phyloP scores from a whole-genome alignment of 2,888 invertebrate genomes.

The Kryphioiulus occultus region DNA sequence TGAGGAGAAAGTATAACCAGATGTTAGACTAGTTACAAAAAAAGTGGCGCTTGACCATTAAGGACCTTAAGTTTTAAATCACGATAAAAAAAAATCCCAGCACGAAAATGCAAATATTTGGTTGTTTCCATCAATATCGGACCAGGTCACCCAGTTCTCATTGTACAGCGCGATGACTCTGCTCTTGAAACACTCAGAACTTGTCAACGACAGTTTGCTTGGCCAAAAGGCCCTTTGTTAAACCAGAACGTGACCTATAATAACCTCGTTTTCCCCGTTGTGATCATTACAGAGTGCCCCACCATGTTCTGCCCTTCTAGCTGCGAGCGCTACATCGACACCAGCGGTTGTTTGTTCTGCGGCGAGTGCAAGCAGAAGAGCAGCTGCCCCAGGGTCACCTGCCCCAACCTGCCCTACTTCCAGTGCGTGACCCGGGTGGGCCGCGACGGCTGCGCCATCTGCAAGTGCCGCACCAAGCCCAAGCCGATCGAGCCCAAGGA shows the following conservation, averaged over 20 bases:
- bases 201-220: no score
- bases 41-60: no score
- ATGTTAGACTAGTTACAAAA: no score
- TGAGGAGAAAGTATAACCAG: no score
- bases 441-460: conserved; percentile 47
- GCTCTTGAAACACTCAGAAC: no score
- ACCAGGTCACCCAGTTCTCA: no score
- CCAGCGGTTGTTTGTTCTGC: conserved; percentile 48
- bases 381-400: conserved; percentile 42
- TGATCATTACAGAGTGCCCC: conserved; percentile 40
- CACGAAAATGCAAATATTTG: no score
- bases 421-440: conserved; percentile 47
- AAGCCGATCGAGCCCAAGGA: neutral
- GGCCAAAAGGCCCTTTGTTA: no score
- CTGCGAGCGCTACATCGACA: conserved; percentile 52
- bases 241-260: neutral
- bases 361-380: conserved; percentile 36
- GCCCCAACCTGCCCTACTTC: conserved; percentile 45
- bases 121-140: no score
- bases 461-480: conserved; percentile 44
- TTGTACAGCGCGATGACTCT: no score
- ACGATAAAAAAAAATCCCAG: no score
- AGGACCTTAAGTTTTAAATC: no score
- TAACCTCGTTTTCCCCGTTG: neutral
- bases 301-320: conserved; percentile 49